Evolutionary conservation across 2,888 invertebrate genomes (phyloP).

Genomic region (Erynnis tages): DNA sequence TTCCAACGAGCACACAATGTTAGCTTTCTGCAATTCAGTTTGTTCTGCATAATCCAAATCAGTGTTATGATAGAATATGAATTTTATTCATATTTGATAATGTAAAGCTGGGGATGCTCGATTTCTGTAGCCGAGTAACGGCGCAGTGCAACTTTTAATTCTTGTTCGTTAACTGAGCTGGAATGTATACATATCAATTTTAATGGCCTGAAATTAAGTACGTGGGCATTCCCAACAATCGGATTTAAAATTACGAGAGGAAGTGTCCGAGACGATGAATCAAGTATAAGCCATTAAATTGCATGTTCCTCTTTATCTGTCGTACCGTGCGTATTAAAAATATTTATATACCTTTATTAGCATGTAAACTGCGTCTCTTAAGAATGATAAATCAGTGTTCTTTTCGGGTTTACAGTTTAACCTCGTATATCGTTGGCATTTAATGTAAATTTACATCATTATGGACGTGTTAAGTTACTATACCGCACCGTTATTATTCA

Average conservation of each 20-base stretch:
- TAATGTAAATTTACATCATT: slow-evolving; percentile 15
- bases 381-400: slow-evolving; percentile 5
- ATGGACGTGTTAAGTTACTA: slow-evolving; percentile 27
- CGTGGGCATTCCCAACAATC: slow-evolving; percentile 8
- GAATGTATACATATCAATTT: neutral
- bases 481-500: slow-evolving; percentile 45
- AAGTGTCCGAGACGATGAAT: slow-evolving; percentile 22
- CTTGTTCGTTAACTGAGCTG: neutral
- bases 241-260: slow-evolving; percentile 15
- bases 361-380: neutral
- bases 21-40: slow-evolving; percentile 3
- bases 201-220: slow-evolving; percentile 1
- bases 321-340: slow-evolving; percentile 6
- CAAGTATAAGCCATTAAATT: slow-evolving; percentile 14
- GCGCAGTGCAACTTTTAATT: neutral
- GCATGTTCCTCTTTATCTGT: slow-evolving; percentile 12
- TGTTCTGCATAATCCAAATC: slow-evolving; percentile 3
- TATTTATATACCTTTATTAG: slow-evolving; percentile 14
- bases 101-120: neutral
- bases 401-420: slow-evolving; percentile 1
- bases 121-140: neutral
- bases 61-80: neutral
- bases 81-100: neutral
- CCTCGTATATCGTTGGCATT: slow-evolving; percentile 3
- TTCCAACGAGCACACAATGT: slow-evolving; percentile 26